phyloP scores from a whole-genome alignment of 2,888 invertebrate genomes.

The Galerucella calmariensis region DNA sequence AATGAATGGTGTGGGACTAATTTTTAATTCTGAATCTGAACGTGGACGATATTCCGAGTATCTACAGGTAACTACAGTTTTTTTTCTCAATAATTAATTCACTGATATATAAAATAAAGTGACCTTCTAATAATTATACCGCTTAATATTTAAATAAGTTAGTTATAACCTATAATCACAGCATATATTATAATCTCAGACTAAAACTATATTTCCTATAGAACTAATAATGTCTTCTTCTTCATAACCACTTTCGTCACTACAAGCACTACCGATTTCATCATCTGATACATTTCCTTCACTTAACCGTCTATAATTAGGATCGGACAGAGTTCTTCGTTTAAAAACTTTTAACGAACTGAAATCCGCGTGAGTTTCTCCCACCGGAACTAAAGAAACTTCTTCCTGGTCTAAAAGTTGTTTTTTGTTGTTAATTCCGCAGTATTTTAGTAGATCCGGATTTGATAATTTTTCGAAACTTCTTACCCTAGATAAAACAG shows the following conservation, averaged over 20 bases:
- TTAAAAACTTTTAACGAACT: conserved; percentile 65
- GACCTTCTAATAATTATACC: background rate
- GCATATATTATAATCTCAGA: conserved; percentile 46
- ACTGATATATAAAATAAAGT: conserved; percentile 5
- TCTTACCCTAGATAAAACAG: conserved; percentile 58
- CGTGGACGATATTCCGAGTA: background rate
- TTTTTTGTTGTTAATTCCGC: conserved; percentile 52
- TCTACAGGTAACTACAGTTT: background rate
- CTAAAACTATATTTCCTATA: conserved; percentile 61
- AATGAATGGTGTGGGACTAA: background rate
- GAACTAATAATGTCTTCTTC: conserved; percentile 72
- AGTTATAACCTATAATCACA: conserved; percentile 20
- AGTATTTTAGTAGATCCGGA: conserved; percentile 57
- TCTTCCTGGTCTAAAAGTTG: conserved; percentile 59
- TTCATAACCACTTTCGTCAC: conserved; percentile 92
- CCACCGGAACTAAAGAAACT: conserved; percentile 64
- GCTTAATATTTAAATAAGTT: conserved; percentile 11
- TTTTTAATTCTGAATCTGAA: background rate
- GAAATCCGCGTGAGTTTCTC: conserved; percentile 62
- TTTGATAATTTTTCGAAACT: conserved; percentile 57
- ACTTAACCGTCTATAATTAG: conserved; percentile 64
- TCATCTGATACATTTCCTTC: conserved; percentile 59
- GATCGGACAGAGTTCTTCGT: conserved; percentile 51
- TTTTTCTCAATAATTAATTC: background rate
- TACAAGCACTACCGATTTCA: conserved; percentile 80